Base-by-base conservation (phyloP, 53 echinoderm and acorn worm genomes). In the Holothuria scabra region DNA sequence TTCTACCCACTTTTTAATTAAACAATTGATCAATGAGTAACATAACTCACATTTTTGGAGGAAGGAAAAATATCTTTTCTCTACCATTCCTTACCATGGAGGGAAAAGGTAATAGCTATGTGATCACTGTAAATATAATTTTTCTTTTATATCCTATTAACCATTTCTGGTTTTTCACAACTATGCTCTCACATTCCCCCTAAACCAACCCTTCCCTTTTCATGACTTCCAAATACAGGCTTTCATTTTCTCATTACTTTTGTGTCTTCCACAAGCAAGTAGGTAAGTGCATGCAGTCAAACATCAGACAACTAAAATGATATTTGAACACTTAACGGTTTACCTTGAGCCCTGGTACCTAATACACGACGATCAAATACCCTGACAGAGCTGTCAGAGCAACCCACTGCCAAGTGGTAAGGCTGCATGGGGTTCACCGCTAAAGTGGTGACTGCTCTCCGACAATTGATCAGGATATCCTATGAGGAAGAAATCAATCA, bases 391-490 rank as follows among this genome's bases (percentile, higher is more conserved):
- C 99, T 99, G 78, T 99, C 99, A 21, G 99, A 99, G 78, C 99
- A 99, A 2, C 99, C 99, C 24, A 99, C 94, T 19, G 91, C 99
- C n/a, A 99, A 88, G 48, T 94, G 94, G 60, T 92, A 94, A 28
- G 99, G 94, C 29, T 90, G 80, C 37, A 99, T 76, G 12, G 99
- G 99, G 65, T 99, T 99, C 23, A 94, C 91, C 5, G 92, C 91
- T 28, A 95, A 30, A 13, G 94, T 93, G 8, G 99, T 99, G 83
- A 99, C 99, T 59, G 99, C 94, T 52, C 99, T 90, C 34, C 95
- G 99, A 80, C 99, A 99, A 67, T 99, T 99, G 72, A 99, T 99
- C 59, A 99, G 58, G 18, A 99, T 90, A 87, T 99, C 99, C 99
- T 99, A 59, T 5, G 34, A 61, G 49, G 0, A 67, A 33, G 11